A percentile compares a stretch with the other conserved stretches of the same genome.
Evolutionary conservation across 2,113 vertebrate genomes (phyloP).

Genomic region (Gymnocephalus cernua): DNA sequence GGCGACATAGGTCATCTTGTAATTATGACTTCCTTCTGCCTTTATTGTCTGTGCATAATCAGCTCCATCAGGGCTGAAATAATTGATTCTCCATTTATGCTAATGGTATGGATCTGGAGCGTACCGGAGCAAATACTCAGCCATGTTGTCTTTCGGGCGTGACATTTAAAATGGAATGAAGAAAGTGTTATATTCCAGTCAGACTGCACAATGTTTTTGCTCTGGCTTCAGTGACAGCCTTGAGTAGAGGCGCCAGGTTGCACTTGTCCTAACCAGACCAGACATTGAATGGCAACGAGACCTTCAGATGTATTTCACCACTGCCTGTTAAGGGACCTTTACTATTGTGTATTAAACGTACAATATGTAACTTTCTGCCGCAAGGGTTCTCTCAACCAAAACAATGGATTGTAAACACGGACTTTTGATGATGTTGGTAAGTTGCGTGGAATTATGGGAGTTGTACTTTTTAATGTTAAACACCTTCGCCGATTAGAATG

Average conservation of each 20-base stretch:
- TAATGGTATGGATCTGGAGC: slow-evolving; percentile 80
- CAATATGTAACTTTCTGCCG: no score
- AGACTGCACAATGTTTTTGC: slow-evolving; percentile 66
- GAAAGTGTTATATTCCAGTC: slow-evolving; percentile 67
- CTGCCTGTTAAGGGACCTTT: slow-evolving; percentile 69
- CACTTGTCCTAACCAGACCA: slow-evolving; percentile 68
- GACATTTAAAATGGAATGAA: slow-evolving; percentile 78
- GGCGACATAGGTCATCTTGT: slow-evolving; percentile 71
- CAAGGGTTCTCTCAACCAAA: no score
- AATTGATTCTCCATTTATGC: slow-evolving; percentile 82
- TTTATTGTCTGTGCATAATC: slow-evolving; percentile 80
- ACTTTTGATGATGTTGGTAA: no score
- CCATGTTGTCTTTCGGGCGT: slow-evolving; percentile 74
- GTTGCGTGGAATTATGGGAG: no score
- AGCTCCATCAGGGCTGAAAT: slow-evolving; percentile 74
- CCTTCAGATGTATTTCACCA: slow-evolving; percentile 78
- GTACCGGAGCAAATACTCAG: slow-evolving; percentile 75
- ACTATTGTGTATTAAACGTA: no score
- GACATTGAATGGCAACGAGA: slow-evolving; percentile 66
- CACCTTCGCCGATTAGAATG: no score
- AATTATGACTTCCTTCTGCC: slow-evolving; percentile 75
- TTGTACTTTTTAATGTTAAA: no score
- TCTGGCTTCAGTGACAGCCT: slow-evolving; percentile 39
- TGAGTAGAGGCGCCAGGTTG: slow-evolving; percentile 44
- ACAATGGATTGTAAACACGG: no score